phyloP scores from a whole-genome alignment of 2,113 vertebrate species.

The Myanophis thanlyinensis region DNA sequence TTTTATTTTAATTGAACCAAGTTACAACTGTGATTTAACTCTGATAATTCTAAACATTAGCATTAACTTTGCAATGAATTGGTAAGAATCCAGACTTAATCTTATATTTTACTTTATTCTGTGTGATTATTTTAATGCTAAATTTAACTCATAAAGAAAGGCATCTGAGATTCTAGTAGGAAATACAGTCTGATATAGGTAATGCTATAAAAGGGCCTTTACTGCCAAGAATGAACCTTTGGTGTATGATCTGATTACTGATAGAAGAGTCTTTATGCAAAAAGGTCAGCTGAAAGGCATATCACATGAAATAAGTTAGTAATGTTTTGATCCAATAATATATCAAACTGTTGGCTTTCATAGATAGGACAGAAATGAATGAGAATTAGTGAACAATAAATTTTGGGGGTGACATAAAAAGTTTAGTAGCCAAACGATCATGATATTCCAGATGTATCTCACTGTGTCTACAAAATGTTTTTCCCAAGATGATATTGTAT shows the following conservation, averaged over 20 bases:
- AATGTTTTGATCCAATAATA: background rate
- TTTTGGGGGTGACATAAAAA: background rate
- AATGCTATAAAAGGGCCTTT: background rate
- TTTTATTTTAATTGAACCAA: background rate
- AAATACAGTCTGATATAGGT: background rate
- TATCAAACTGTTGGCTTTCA: background rate
- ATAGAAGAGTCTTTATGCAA: background rate
- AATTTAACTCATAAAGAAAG: background rate
- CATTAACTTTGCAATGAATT: background rate
- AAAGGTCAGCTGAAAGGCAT: background rate
- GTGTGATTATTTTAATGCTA: background rate
- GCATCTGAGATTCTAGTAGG: background rate
- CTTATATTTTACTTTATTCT: background rate
- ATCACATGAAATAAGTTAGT: background rate
- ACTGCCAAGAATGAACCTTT: background rate
- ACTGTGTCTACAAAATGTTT: background rate
- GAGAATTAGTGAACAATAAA: background rate
- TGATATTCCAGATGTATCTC: background rate
- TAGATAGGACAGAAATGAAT: background rate
- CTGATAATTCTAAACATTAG: background rate
- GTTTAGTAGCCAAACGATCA: background rate
- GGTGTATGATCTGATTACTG: background rate
- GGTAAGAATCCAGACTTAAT: background rate
- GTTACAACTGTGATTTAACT: background rate
- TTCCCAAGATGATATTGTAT: background rate